Evolutionary conservation across 2,797 vertebrate genomes (phyloP).

Genomic region (Pseudochaenichthys georgianus): DNA sequence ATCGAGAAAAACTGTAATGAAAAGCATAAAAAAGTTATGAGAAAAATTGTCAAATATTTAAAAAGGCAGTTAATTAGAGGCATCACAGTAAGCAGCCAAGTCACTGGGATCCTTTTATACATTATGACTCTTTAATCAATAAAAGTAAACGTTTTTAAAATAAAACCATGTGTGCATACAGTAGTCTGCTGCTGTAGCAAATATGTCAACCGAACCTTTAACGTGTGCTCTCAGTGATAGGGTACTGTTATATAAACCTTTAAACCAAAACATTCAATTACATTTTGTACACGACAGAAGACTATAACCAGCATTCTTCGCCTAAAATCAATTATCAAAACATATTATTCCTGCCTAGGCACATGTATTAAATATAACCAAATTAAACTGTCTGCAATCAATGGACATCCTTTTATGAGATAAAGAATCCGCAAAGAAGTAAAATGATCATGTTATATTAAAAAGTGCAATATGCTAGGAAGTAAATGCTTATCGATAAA

Average conservation of each 20-base stretch:
- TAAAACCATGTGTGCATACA: neutral
- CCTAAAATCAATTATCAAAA: neutral
- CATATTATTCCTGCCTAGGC: conserved; percentile 56
- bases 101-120: neutral
- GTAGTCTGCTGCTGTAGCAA: no score
- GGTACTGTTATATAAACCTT: neutral
- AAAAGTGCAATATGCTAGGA: conserved; percentile 35
- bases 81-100: conserved; percentile 3
- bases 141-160: conserved; percentile 12
- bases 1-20: neutral
- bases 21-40: neutral
- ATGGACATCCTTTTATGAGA: conserved; percentile 74
- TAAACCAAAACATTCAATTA: neutral
- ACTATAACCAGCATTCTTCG: neutral
- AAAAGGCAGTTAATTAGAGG: conserved; percentile 4
- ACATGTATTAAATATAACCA: conserved; percentile 76
- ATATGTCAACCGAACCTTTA: no score
- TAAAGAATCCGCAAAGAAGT: conserved; percentile 65
- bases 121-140: neutral
- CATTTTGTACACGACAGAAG: neutral
- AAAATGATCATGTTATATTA: conserved; percentile 30
- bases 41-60: neutral
- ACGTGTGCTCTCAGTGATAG: no score
- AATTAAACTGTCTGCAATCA: conserved; percentile 72
- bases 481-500: conserved; percentile 23